Evolutionary conservation across 2,888 invertebrate species (phyloP).

Genomic region (Agonopterix arenella): DNA sequence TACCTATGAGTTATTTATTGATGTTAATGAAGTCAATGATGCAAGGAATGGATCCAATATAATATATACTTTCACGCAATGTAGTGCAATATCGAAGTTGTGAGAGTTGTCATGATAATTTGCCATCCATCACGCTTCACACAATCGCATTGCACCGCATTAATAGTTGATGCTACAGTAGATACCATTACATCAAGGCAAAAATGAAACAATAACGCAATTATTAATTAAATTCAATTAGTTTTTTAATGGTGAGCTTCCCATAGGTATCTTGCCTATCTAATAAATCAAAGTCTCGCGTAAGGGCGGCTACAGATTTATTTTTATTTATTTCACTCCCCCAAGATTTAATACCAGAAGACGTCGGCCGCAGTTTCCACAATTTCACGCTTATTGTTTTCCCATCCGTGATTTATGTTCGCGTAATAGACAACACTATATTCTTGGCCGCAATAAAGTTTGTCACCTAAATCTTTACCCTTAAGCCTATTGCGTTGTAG

Average conservation of each 20-base stretch:
- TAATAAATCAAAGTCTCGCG: conserved; percentile 68
- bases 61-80: too few species aligned
- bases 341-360: conserved; percentile 71
- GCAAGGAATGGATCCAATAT: too few species aligned
- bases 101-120: conserved; percentile 5
- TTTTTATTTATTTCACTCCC: conserved; percentile 76
- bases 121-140: conserved; percentile 3
- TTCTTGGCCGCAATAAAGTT: conserved; percentile 71
- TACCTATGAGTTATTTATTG: too few species aligned
- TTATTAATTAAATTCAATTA: conserved; percentile 49
- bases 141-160: conserved; percentile 8
- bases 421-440: conserved; percentile 71
- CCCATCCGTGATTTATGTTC: conserved; percentile 74
- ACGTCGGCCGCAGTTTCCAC: conserved; percentile 73
- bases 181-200: conserved; percentile 1
- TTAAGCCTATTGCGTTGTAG: conserved; percentile 59
- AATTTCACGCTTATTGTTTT: conserved; percentile 78
- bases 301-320: conserved; percentile 64
- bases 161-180: conserved; percentile 1
- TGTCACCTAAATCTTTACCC: conserved; percentile 73
- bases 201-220: conserved; percentile 4
- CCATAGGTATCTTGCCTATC: conserved; percentile 23
- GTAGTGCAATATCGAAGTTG: conserved; percentile 1
- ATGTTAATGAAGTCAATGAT: too few species aligned
- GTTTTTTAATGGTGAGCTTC: conserved; percentile 24